Conservation (phyloP, 2,888 invertebrate species). For the Lycaena phlaeas region DNA sequence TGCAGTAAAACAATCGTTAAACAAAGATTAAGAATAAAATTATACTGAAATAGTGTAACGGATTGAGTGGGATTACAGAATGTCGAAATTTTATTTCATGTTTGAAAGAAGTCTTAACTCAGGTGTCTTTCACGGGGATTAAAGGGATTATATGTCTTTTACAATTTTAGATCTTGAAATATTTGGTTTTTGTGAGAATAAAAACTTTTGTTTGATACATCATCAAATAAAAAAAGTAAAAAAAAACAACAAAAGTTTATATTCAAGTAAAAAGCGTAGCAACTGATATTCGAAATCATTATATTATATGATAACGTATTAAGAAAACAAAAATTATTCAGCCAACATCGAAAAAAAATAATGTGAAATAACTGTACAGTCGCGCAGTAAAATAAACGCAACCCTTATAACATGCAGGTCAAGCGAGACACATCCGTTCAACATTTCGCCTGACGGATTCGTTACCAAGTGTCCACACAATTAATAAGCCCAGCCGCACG, state of each 20-base stretch:
- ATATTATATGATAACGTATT: too few species aligned
- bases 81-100: conserved; percentile 16
- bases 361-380: conserved; percentile 15
- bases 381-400: conserved; percentile 14
- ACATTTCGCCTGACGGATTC: conserved; percentile 46
- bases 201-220: too few species aligned
- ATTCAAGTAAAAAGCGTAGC: too few species aligned
- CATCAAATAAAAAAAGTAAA: too few species aligned
- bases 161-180: conserved; percentile 4
- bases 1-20: conserved; percentile 54
- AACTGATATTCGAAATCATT: too few species aligned
- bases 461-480: conserved; percentile 56
- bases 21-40: conserved; percentile 39
- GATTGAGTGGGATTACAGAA: conserved; percentile 15
- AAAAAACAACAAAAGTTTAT: too few species aligned
- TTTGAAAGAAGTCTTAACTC: conserved; percentile 12
- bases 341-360: background rate
- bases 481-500: conserved; percentile 53
- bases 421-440: conserved; percentile 19
- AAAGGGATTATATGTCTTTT: conserved; percentile 1
- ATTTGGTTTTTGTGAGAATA: background rate
- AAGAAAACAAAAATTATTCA: too few species aligned
- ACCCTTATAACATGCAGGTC: conserved; percentile 22
- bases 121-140: conserved; percentile 6
- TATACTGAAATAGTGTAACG: conserved; percentile 23